Evolutionary conservation across 2,113 vertebrate species (phyloP).

Genomic region (Ascaphus truei): DNA sequence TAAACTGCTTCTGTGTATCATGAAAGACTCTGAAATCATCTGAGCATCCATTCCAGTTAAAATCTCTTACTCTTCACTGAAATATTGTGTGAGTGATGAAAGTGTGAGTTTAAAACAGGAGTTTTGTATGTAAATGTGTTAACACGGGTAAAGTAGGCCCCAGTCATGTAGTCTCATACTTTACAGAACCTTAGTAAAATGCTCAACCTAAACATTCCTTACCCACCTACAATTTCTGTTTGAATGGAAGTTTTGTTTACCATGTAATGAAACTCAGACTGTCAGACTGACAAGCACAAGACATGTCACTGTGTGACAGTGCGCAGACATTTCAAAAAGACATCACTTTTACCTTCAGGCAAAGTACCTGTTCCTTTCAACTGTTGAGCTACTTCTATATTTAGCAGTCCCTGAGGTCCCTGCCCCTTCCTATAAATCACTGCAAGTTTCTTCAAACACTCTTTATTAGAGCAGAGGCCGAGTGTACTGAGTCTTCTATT

Average conservation of each 20-base stretch:
- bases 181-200: neutral
- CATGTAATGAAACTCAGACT: neutral
- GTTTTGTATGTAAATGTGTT: neutral
- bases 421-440: conserved; percentile 32
- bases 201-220: neutral
- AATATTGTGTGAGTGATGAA: too few species aligned
- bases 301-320: conserved; percentile 17
- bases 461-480: neutral
- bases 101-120: too few species aligned
- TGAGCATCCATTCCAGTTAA: too few species aligned
- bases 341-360: conserved; percentile 20
- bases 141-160: neutral
- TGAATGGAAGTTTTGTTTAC: neutral
- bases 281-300: conserved; percentile 15
- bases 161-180: neutral
- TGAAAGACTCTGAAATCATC: too few species aligned
- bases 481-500: neutral
- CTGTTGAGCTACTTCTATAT: conserved; percentile 9
- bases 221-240: too few species aligned
- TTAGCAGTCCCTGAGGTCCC: conserved; percentile 20
- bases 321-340: conserved; percentile 26
- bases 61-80: too few species aligned
- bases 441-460: conserved; percentile 3
- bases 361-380: conserved; percentile 26
- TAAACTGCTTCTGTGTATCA: too few species aligned